These are phyloP conservation scores for Campoletis sonorensis DNA, from an alignment of 1,140 invertebrate species.

Conservation along the genomic window DNA sequence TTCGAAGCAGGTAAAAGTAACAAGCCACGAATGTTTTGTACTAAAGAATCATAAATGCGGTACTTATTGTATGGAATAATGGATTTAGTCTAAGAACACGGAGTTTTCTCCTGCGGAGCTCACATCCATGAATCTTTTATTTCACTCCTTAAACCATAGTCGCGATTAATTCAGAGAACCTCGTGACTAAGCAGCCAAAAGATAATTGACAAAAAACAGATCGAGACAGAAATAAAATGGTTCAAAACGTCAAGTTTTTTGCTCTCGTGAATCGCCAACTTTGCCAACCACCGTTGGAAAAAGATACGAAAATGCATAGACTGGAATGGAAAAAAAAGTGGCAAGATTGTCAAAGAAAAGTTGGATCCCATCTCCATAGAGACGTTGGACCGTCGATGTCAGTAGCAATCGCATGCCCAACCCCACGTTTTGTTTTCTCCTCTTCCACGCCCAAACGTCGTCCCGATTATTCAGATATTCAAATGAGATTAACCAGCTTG, in stretches of 20 bases:
- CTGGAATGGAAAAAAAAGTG: neutral
- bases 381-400: conserved; percentile 58
- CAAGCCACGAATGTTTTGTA: conserved; percentile 15
- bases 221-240: neutral
- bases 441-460: conserved; percentile 73
- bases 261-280: neutral
- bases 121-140: neutral
- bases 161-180: no score
- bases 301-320: neutral
- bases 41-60: conserved; percentile 3
- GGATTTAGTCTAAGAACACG: neutral
- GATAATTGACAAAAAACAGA: neutral
- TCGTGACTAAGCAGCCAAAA: neutral
- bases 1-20: conserved; percentile 15
- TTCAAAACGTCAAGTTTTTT: neutral
- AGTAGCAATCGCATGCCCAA: conserved; percentile 9
- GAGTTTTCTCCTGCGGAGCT: neutral
- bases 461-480: conserved; percentile 76
- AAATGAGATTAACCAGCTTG: conserved; percentile 62
- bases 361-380: neutral
- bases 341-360: neutral
- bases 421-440: conserved; percentile 61
- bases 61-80: conserved; percentile 2
- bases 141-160: neutral
- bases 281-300: neutral